Evolutionary conservation across 2,888 invertebrate species (phyloP).

Genomic region (Miltochrista miniata): DNA sequence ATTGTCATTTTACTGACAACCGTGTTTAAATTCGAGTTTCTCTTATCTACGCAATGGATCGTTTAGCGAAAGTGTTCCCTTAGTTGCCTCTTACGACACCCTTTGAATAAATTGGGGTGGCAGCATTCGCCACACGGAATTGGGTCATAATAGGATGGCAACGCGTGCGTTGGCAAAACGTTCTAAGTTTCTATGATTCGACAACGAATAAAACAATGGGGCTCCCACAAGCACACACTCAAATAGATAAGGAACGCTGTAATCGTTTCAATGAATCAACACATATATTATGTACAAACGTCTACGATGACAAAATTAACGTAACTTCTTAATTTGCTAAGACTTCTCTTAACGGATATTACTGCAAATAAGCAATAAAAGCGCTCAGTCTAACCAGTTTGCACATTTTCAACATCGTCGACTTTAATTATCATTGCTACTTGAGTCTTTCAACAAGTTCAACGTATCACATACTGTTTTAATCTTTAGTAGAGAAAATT

Average conservation of each 20-base stretch:
- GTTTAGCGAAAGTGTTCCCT: no score
- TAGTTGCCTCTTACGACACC: no score
- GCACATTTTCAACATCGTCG: constrained; percentile 71
- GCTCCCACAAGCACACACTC: constrained; percentile 31
- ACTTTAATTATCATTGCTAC: constrained; percentile 75
- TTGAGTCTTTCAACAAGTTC: constrained; percentile 35
- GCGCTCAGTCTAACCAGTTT: constrained; percentile 69
- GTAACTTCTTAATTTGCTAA: constrained; percentile 68
- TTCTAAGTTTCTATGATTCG: background rate
- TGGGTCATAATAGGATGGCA: no score
- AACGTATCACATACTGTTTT: background rate
- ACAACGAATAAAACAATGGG: constrained; percentile 21
- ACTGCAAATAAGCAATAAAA: constrained; percentile 73
- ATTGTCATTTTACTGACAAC: no score
- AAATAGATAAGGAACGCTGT: constrained; percentile 36
- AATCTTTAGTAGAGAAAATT: background rate
- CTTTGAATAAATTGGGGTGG: no score
- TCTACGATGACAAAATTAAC: constrained; percentile 55
- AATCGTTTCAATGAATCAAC: constrained; percentile 54
- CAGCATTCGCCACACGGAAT: no score
- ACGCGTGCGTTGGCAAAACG: no score
- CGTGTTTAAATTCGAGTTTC: no score
- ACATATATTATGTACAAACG: constrained; percentile 32
- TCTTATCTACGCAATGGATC: no score
- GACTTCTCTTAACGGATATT: constrained; percentile 67